A percentile compares a stretch with the other conserved stretches of the same genome.
These are phyloP conservation scores for Lysiphlebus fabarum DNA, from an alignment of 1,140 invertebrate species.

Conservation along the genomic window DNA sequence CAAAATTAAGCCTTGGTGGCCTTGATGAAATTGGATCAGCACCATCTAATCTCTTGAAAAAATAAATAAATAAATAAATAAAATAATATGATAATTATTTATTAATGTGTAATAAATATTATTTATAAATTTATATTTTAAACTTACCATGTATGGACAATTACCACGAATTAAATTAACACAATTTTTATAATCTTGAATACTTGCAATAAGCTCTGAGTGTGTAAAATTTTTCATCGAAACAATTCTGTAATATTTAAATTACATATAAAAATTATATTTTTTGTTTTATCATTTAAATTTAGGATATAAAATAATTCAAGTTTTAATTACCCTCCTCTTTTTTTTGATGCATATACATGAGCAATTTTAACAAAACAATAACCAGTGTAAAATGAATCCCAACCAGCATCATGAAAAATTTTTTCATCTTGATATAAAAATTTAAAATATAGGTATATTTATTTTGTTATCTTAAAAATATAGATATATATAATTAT, in stretches of 20 bases:
- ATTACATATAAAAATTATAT: conserved; percentile 17
- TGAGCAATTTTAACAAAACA: conserved; percentile 61
- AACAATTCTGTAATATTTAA: conserved; percentile 39
- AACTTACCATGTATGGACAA: conserved; percentile 58
- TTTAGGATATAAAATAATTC: background rate
- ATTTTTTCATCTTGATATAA: conserved; percentile 40
- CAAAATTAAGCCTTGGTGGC: conserved; percentile 56
- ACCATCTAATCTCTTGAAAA: conserved; percentile 55
- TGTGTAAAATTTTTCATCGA: conserved; percentile 50
- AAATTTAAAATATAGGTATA: background rate
- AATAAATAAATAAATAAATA: conserved; percentile 22
- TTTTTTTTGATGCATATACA: conserved; percentile 44
- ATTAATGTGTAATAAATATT: conserved; percentile 41
- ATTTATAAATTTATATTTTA: conserved; percentile 32
- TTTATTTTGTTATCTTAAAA: background rate
- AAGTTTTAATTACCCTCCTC: conserved; percentile 31
- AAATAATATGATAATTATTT: conserved; percentile 23
- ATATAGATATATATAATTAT: background rate
- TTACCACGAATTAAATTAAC: conserved; percentile 63
- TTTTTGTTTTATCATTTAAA: conserved; percentile 6
- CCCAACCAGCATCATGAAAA: conserved; percentile 74
- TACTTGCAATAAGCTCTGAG: conserved; percentile 54
- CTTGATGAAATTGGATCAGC: conserved; percentile 53
- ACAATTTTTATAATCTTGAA: conserved; percentile 57
- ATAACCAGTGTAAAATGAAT: conserved; percentile 69